Evolutionary conservation across 2,888 invertebrate species (phyloP).

Genomic region (Nasonovia ribisnigri): DNA sequence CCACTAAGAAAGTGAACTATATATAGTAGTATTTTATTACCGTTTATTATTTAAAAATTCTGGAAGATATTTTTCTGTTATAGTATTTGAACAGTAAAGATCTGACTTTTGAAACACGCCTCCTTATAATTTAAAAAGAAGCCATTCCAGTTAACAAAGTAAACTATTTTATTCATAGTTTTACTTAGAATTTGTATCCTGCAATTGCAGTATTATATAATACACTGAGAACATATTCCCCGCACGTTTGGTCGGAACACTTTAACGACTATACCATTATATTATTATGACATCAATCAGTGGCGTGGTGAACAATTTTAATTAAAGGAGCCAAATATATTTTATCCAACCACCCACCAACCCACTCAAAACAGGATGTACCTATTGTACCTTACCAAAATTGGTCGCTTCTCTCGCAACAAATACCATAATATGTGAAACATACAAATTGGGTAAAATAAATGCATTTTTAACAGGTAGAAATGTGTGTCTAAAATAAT

Average conservation of each 20-base stretch:
- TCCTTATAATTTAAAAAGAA: background rate
- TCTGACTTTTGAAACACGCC: background rate
- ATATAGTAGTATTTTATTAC: background rate
- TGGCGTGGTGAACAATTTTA: no score
- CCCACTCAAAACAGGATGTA: no score
- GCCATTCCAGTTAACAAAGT: background rate
- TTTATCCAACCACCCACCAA: no score
- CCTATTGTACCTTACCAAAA: no score
- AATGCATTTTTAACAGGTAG: background rate
- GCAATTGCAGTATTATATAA: background rate
- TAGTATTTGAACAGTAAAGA: background rate
- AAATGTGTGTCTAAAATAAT: background rate
- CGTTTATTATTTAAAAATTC: background rate
- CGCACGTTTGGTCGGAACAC: background rate
- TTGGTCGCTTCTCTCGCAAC: no score
- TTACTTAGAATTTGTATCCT: background rate
- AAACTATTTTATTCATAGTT: background rate
- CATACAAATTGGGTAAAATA: no score
- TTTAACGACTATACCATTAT: background rate
- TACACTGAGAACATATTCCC: background rate
- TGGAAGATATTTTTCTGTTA: background rate
- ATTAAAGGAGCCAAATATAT: no score
- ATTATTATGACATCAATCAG: background rate
- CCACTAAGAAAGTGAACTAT: background rate
- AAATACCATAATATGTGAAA: no score